phyloP scores from a whole-genome alignment of 2,888 invertebrate genomes.

The Cordilura impudica region DNA sequence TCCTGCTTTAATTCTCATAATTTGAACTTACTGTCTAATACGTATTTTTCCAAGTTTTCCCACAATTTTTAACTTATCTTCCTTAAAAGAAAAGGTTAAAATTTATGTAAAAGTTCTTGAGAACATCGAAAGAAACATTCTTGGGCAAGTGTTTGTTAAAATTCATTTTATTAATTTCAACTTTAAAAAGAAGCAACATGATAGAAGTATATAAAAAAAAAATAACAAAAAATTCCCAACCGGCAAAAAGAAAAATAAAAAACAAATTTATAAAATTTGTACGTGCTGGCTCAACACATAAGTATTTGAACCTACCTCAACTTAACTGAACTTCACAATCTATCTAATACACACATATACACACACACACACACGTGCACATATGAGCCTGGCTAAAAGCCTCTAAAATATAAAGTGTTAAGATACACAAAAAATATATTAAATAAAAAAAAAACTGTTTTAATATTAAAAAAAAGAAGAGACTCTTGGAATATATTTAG shows the following conservation, averaged over 20 bases:
- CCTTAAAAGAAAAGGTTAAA: background rate
- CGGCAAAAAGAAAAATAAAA: constrained; percentile 7
- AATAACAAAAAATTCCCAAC: constrained; percentile 6
- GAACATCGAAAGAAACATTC: background rate
- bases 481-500: too few species aligned
- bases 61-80: background rate
- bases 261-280: constrained; percentile 54
- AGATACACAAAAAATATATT: background rate
- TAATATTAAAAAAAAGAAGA: background rate
- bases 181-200: constrained; percentile 13
- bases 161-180: constrained; percentile 51
- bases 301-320: constrained; percentile 55
- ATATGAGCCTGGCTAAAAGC: background rate
- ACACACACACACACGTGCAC: too few species aligned
- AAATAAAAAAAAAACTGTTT: background rate
- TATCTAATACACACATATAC: too few species aligned
- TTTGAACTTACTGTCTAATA: too few species aligned
- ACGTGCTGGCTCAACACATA: constrained; percentile 54
- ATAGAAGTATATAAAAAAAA: background rate
- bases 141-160: constrained; percentile 40
- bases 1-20: too few species aligned
- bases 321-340: constrained; percentile 28
- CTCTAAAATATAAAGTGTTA: background rate
- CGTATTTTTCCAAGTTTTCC: background rate
- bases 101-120: background rate